Percentiles rank a stretch among this genome's conserved stretches.
These are phyloP conservation scores for Callionymus lyra DNA, from an alignment of 2,113 vertebrate genomes.

Conservation along the genomic window DNA sequence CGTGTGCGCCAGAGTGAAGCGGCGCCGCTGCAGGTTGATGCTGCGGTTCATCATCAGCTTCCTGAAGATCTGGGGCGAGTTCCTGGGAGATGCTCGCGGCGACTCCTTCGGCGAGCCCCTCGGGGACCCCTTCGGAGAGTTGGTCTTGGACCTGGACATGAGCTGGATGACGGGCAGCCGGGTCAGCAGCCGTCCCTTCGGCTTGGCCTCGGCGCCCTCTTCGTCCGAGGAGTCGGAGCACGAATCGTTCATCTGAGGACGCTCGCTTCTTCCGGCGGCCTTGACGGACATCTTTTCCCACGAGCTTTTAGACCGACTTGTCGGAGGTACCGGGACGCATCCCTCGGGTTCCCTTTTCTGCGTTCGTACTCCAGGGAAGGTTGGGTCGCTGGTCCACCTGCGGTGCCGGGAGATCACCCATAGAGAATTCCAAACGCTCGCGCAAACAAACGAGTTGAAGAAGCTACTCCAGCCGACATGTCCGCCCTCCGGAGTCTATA, in stretches of 20 bases:
- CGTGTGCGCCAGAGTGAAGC: slow-evolving; percentile 88
- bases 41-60: slow-evolving; percentile 78
- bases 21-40: slow-evolving; percentile 79
- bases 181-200: slow-evolving; percentile 6
- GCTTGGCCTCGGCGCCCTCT: slow-evolving; percentile 31
- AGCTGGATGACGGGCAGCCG: slow-evolving; percentile 41
- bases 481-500: slow-evolving; percentile 5
- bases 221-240: slow-evolving; percentile 45
- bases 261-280: neutral
- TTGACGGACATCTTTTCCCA: too few relatives aligned
- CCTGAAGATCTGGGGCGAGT: slow-evolving; percentile 77
- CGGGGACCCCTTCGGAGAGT: slow-evolving; percentile 61
- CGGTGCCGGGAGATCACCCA: too few relatives aligned
- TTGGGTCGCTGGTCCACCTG: slow-evolving; percentile 1
- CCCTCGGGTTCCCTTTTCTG: neutral
- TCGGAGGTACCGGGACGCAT: neutral
- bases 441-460: neutral
- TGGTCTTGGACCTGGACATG: slow-evolving; percentile 37
- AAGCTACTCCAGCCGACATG: slow-evolving; percentile 8
- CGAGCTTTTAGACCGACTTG: too few relatives aligned
- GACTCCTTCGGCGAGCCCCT: slow-evolving; percentile 67
- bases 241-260: slow-evolving; percentile 42
- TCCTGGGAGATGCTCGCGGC: slow-evolving; percentile 59
- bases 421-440: slow-evolving; percentile 1
- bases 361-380: slow-evolving; percentile 9